A percentile compares a stretch with the other conserved stretches of the same genome.
phyloP scores from a whole-genome alignment of 2,113 vertebrate species.

The Cercopithecus mona region DNA sequence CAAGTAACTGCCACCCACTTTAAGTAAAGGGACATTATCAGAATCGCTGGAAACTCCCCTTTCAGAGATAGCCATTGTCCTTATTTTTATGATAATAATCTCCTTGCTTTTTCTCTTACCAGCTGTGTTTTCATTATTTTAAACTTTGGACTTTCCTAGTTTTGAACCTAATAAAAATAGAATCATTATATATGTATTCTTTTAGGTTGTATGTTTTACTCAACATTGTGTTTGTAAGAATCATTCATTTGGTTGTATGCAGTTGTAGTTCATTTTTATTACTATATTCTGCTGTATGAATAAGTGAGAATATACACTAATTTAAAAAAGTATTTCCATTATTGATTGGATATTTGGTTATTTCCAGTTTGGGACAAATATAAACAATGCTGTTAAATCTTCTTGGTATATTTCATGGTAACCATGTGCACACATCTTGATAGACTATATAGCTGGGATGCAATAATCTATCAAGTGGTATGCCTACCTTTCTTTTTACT shows the following conservation, averaged over 20 bases:
- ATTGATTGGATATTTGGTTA: background rate
- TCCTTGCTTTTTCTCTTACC: background rate
- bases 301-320: background rate
- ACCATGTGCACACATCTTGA: background rate
- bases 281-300: background rate
- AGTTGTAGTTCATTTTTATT: background rate
- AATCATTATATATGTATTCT: background rate
- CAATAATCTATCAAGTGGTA: background rate
- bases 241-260: background rate
- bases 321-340: background rate
- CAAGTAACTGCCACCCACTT: background rate
- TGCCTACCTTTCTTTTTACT: background rate
- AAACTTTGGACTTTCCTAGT: background rate
- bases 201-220: background rate
- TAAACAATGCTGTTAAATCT: background rate
- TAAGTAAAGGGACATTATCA: background rate
- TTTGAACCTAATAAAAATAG: constrained; percentile 26
- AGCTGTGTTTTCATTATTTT: background rate
- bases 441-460: background rate
- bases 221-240: background rate
- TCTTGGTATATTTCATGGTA: background rate
- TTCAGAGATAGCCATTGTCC: background rate
- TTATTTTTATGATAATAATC: constrained; percentile 22
- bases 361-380: too few species aligned
- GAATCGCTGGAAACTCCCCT: background rate